Evolutionary conservation across 1,140 invertebrate species (phyloP).

Genomic region (Holcopasites calliopsidis): DNA sequence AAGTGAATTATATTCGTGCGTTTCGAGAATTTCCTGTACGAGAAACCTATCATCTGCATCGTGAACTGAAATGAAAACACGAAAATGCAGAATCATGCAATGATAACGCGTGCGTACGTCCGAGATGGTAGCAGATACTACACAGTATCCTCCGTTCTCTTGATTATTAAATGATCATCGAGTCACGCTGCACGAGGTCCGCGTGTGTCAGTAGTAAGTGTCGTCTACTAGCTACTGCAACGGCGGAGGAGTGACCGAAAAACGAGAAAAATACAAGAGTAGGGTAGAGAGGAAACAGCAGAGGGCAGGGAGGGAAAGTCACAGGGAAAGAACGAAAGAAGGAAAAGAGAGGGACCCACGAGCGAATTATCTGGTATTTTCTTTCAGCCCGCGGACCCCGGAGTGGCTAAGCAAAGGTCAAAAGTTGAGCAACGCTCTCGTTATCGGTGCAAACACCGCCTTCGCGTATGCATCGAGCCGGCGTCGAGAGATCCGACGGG

Average conservation of each 20-base stretch:
- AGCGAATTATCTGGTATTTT: constrained; percentile 66
- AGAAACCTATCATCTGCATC: not conserved
- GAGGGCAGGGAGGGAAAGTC: not conserved
- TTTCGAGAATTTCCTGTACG: not conserved
- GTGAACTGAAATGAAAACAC: not conserved
- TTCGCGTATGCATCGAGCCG: constrained; percentile 33
- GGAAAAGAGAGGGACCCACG: constrained; percentile 2
- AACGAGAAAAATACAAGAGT: not conserved
- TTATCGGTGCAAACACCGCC: constrained; percentile 68
- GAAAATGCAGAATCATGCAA: not conserved
- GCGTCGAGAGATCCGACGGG: constrained; percentile 13
- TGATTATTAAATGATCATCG: constrained; percentile 15
- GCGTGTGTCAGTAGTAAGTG: not conserved
- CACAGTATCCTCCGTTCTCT: not conserved
- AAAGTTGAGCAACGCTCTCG: constrained; percentile 67
- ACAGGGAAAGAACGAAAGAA: constrained; percentile 9
- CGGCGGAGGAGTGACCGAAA: not conserved
- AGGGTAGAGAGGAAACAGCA: not conserved
- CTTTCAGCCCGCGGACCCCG: constrained; percentile 52
- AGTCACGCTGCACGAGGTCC: constrained; percentile 15
- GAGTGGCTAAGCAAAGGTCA: constrained; percentile 69
- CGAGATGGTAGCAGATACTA: not conserved
- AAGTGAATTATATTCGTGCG: not conserved
- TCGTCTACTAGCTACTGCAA: constrained; percentile 4
- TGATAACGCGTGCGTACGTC: not conserved